Percentiles rank a stretch among this genome's conserved stretches.
Evolutionary conservation across 2,113 vertebrate species (phyloP).

Genomic region (Pelobates fuscus): DNA sequence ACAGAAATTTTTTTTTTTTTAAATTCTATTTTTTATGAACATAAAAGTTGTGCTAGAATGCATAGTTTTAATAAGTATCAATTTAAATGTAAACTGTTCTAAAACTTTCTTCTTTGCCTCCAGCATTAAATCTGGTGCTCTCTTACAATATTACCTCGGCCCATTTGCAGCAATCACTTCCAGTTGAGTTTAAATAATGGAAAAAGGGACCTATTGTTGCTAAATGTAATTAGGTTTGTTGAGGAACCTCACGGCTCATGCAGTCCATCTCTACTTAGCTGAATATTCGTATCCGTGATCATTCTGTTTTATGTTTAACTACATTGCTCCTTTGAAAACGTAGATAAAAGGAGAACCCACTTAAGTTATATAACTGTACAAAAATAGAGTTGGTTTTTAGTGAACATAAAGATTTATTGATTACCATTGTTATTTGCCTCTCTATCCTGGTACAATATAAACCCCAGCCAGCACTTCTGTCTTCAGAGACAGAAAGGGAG

Average conservation of each 20-base stretch:
- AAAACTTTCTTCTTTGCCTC: too few relatives aligned
- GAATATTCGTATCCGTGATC: slow-evolving; percentile 24
- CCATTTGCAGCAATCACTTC: slow-evolving; percentile 16
- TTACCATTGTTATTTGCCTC: slow-evolving; percentile 33
- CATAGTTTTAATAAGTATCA: too few relatives aligned
- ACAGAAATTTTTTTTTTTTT: too few relatives aligned
- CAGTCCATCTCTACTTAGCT: slow-evolving; percentile 25
- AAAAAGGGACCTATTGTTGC: slow-evolving; percentile 33
- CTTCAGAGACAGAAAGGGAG: slow-evolving; percentile 41
- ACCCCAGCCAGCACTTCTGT: not conserved
- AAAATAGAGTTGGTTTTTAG: slow-evolving; percentile 41
- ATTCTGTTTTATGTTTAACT: slow-evolving; percentile 38
- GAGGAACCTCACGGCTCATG: slow-evolving; percentile 20
- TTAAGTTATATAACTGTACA: slow-evolving; percentile 37
- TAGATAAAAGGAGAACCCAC: slow-evolving; percentile 17
- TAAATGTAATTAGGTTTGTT: slow-evolving; percentile 44
- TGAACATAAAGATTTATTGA: slow-evolving; percentile 49
- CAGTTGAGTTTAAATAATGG: slow-evolving; percentile 30
- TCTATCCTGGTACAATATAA: slow-evolving; percentile 32
- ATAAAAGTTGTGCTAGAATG: too few relatives aligned
- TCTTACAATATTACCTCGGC: slow-evolving; percentile 20
- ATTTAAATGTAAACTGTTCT: too few relatives aligned
- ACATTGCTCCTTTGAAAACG: slow-evolving; percentile 42
- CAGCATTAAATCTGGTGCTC: slow-evolving; percentile 16
- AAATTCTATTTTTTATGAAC: too few relatives aligned